A percentile compares a stretch with the other conserved stretches of the same genome.
These are phyloP conservation scores for Colostygia pectinataria DNA, from an alignment of 2,888 invertebrate genomes.

Conservation along the genomic window DNA sequence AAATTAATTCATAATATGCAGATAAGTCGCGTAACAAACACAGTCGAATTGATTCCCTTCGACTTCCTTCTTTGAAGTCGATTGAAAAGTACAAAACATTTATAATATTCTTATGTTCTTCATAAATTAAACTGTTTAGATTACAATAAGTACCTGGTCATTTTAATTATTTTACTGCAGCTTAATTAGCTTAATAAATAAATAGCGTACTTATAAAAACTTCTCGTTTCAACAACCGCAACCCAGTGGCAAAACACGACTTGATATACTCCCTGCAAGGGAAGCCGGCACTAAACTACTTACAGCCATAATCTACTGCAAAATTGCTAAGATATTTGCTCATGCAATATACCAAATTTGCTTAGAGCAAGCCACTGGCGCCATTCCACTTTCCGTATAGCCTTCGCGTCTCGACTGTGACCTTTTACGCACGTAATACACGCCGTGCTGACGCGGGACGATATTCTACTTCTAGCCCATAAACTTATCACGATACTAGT, in stretches of 20 bases:
- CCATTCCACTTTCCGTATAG: constrained; percentile 80
- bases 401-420: constrained; percentile 79
- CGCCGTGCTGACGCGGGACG: constrained; percentile 49
- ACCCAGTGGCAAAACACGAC: not conserved
- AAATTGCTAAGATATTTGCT: constrained; percentile 21
- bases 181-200: too few species aligned
- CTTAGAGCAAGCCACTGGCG: constrained; percentile 67
- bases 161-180: too few species aligned
- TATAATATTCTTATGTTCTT: too few species aligned
- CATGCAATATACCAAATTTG: constrained; percentile 69
- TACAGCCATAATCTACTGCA: constrained; percentile 9
- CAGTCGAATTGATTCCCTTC: too few species aligned
- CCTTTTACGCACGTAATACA: constrained; percentile 73
- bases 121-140: too few species aligned
- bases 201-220: too few species aligned
- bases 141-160: too few species aligned
- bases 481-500: constrained; percentile 47
- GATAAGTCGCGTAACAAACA: too few species aligned
- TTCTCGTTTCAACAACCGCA: not conserved
- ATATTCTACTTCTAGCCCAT: constrained; percentile 57
- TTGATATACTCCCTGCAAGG: constrained; percentile 1
- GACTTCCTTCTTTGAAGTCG: too few species aligned
- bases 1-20: too few species aligned
- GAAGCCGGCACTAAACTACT: constrained; percentile 6
- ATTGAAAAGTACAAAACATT: too few species aligned